A percentile compares a stretch with the other conserved stretches of the same genome.
phyloP scores from a whole-genome alignment of 2,113 vertebrate genomes.

The Ia io region DNA sequence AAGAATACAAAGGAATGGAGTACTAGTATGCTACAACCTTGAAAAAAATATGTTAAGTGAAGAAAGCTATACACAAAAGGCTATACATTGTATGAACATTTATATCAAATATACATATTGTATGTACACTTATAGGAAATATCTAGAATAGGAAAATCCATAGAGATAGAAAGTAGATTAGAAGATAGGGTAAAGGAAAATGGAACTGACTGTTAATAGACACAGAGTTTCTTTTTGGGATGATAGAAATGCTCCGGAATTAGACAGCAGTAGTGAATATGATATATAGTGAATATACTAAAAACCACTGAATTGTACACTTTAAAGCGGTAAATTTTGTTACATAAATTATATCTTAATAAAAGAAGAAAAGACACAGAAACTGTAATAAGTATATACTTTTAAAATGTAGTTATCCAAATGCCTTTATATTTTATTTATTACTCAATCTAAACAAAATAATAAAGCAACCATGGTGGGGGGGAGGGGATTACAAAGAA shows the following conservation, averaged over 20 bases:
- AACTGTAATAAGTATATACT: background rate
- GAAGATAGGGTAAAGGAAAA: background rate
- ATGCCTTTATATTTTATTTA: background rate
- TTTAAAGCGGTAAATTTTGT: background rate
- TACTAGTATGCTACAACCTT: background rate
- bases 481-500: background rate
- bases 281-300: background rate
- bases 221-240: background rate
- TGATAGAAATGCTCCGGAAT: background rate
- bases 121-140: background rate
- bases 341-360: background rate
- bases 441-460: background rate
- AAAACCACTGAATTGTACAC: background rate
- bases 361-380: background rate
- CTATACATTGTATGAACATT: background rate
- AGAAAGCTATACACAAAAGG: constrained; percentile 13
- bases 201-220: background rate
- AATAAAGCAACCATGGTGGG: background rate
- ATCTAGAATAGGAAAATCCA: background rate
- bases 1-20: background rate
- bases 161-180: background rate
- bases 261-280: background rate
- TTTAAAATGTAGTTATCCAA: background rate
- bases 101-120: background rate
- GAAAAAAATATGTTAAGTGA: background rate